Evolutionary conservation across 2,797 vertebrate species (phyloP), one percentile per base, ranked within the genome.

Genomic region (Enteromius fasciolatus): DNA sequence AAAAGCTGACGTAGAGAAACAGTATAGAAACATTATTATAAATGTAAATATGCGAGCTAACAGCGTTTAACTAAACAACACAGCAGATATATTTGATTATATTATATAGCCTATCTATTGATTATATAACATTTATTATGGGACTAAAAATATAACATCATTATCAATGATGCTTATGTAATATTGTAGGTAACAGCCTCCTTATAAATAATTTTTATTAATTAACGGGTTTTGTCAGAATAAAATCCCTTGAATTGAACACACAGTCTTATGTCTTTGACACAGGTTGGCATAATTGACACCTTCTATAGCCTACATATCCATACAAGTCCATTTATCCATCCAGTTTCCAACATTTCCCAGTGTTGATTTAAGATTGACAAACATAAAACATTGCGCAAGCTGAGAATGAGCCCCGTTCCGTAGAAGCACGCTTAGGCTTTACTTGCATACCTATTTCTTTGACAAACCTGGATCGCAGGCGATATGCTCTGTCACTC

Each of bases 391-490:
- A 79, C 0, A 9, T 0, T 0, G 54, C 33, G 84, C 91, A 90
- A 78, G 87, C 91, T 91, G 92, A 90, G 91, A 92, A 81, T 92
- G 90, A 92, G 91, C 90, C 90, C 92, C 90, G 89, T 92, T 90
- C 48, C 80, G 91, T 91, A 90, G 7, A 82, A 84, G 89, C 52
- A 72, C 20, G 20, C 0, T 1, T 33, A 5, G 4, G 87, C 89
- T 31, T 28, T 48, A 85, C 85, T 87, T 91, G 91, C 78, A 72
- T 92, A 0, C 15, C 91, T 91, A 11, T 84, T 1, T 8, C 4
- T 68, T 14, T 81, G 92, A 92, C 89, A 68, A 87, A 66, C 33
- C 61, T 69, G 59, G 76, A 86, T 57, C 57, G 57, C 64, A 15
- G 4, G 76, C 80, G 82, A 57, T 54, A 78, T 20, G 90, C 91